Conservation (phyloP, 2,113 vertebrate genomes). For the Carlito syrichta region DNA sequence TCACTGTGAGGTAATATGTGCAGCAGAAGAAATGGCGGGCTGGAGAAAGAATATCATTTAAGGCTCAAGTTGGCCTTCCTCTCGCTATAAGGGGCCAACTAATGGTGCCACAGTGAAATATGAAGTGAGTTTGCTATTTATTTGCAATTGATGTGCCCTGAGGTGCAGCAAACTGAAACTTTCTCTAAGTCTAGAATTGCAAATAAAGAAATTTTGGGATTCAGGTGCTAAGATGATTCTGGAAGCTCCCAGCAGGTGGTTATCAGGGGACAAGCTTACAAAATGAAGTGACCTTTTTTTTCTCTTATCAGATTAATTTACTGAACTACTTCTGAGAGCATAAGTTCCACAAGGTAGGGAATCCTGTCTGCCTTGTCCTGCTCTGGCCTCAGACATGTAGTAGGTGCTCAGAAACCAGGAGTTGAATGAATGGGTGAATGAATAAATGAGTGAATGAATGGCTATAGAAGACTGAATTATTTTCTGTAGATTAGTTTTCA, state of each 20-base stretch:
- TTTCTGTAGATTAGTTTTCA: background rate
- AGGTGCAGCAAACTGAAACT: background rate
- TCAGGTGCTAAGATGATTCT: background rate
- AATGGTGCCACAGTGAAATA: background rate
- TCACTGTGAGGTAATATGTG: background rate
- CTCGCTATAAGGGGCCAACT: background rate
- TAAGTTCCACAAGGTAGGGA: accelerated
- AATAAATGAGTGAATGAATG: background rate
- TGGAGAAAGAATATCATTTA: background rate
- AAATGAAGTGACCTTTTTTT: accelerated
- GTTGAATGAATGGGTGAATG: background rate
- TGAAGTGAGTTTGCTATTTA: too few relatives aligned
- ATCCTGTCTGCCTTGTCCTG: accelerated
- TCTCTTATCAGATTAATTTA: background rate
- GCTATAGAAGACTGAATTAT: too few relatives aligned
- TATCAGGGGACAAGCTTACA: too few relatives aligned
- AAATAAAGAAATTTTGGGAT: background rate
- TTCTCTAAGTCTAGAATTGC: background rate
- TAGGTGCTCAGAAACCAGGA: background rate
- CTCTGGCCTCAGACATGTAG: background rate
- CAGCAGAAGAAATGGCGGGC: accelerated
- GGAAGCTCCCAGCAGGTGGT: background rate
- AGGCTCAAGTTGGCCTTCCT: background rate
- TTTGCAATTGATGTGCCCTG: background rate
- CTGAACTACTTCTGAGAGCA: background rate